A percentile compares a stretch with the other conserved stretches of the same genome.
phyloP scores from a whole-genome alignment of 30 jellyfish, hydroid and myxozoan species.

The Haliclystus octoradiatus region DNA sequence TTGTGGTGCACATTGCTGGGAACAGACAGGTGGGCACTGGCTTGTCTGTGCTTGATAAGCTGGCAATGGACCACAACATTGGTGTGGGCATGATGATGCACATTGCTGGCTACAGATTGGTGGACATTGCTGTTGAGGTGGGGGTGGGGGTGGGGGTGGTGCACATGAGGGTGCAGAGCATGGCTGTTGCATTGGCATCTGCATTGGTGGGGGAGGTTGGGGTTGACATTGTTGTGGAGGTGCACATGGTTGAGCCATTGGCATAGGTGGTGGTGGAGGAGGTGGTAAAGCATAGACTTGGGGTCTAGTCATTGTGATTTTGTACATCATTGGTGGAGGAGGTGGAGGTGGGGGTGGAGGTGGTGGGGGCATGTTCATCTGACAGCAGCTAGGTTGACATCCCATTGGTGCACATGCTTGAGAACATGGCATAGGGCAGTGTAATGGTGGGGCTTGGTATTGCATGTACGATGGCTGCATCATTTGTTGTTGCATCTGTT shows the following conservation, averaged over 20 bases:
- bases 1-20: conserved; percentile 38
- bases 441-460: conserved; percentile 51
- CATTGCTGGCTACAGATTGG: conserved; percentile 56
- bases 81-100: conserved; percentile 59
- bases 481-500: too few species aligned
- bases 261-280: conserved; percentile 48
- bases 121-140: conserved; percentile 46
- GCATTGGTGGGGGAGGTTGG: conserved; percentile 52
- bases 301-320: conserved; percentile 33
- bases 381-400: conserved; percentile 54
- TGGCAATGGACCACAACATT: conserved; percentile 56
- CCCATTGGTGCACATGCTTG: conserved; percentile 59
- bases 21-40: conserved; percentile 20
- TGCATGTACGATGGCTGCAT: conserved; percentile 40
- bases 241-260: conserved; percentile 29
- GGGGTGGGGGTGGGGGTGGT: conserved; percentile 51
- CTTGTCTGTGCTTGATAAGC: conserved; percentile 28
- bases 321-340: conserved; percentile 46
- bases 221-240: conserved; percentile 45
- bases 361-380: conserved; percentile 24
- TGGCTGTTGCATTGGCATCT: too few species aligned
- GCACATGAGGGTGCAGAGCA: conserved; percentile 52
- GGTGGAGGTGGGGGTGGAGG: conserved; percentile 46
- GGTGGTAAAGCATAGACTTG: conserved; percentile 21
- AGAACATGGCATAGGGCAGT: conserved; percentile 53